phyloP scores from a whole-genome alignment of 2,888 invertebrate genomes.

The Parapristionchus giblindavisi region DNA sequence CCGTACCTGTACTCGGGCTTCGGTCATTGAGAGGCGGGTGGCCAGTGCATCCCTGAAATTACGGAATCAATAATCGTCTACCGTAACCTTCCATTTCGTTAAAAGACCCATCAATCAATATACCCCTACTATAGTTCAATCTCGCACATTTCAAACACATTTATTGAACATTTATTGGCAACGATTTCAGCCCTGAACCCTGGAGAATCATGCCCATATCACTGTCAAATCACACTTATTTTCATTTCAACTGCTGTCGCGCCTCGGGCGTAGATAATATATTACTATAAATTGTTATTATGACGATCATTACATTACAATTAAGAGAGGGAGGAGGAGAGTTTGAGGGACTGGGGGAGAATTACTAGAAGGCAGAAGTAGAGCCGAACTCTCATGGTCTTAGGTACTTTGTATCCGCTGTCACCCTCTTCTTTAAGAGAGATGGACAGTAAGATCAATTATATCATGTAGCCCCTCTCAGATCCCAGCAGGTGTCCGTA shows the following conservation, averaged over 20 bases:
- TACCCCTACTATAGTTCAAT: neutral
- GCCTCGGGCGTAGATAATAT: no score
- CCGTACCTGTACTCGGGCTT: constrained; percentile 69
- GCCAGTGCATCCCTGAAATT: constrained; percentile 70
- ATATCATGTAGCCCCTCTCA: no score
- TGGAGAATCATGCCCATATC: no score
- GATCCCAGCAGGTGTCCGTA: no score
- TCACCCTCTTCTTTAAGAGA: no score
- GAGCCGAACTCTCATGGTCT: neutral
- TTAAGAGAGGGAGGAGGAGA: neutral
- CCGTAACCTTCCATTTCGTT: neutral
- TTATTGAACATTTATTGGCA: neutral
- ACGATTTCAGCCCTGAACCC: no score
- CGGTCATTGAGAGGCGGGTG: constrained; percentile 67
- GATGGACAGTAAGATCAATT: no score
- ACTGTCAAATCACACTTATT: no score
- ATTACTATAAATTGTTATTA: no score
- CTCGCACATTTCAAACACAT: neutral
- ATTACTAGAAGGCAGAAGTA: neutral
- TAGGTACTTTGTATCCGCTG: no score
- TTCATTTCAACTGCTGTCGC: no score
- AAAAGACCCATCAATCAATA: neutral
- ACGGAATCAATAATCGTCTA: neutral
- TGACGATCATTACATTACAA: neutral
- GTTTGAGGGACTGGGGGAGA: neutral